Base-by-base conservation (phyloP, 1,140 invertebrate species). In the Caenorhabditis tropicalis region DNA sequence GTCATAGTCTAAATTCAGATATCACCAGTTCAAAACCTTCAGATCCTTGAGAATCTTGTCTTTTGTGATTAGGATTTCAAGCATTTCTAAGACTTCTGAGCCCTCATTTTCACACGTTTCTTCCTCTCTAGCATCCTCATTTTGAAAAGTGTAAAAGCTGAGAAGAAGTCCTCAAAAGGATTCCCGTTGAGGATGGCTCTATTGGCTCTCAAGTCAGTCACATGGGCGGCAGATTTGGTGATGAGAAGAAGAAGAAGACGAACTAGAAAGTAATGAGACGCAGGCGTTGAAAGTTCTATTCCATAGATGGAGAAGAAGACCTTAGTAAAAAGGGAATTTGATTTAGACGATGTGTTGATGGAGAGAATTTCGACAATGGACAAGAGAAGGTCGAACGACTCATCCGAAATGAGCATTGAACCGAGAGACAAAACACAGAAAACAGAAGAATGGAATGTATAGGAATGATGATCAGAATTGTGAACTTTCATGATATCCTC, bases 181-280 rank as follows among this genome's bases (percentile, higher is more conserved):
- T 74, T 74, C 65, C 36, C 65, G 65, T 36, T 46, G 65, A 12
- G 33, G 36, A 36, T 36, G 65, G 31, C 29, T 33, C 65, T 43
- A 74, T 74, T 74, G 65, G 65, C 65, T 74, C 65, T 74, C 36
- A 39, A 43, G 65, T 74, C 58, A 65, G 58, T 65, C 65, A 74
- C 65, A 74, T 74, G 65, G 65, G 65, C 65, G 65, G 65, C 65
- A 74, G 65, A 74, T 74, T 74, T 74, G 65, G 65, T 74, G 65
- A 74, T 74, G 65, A 74, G 65, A 74, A 74, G 65, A 43, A 74
- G 65, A 43, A 74, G 65, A 43, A 74, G 36, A 74, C 24, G 65
- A 43, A 74, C 21, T 74, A 21, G 65, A 43, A 29, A 74, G 36
- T 74, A 74, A 74, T 74, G 65, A 74, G 65, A 74, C 65, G 65